Percentiles rank a stretch among this genome's conserved stretches.
Evolutionary conservation across 1,140 invertebrate genomes (phyloP).

Genomic region (Brachionus paranguensis): DNA sequence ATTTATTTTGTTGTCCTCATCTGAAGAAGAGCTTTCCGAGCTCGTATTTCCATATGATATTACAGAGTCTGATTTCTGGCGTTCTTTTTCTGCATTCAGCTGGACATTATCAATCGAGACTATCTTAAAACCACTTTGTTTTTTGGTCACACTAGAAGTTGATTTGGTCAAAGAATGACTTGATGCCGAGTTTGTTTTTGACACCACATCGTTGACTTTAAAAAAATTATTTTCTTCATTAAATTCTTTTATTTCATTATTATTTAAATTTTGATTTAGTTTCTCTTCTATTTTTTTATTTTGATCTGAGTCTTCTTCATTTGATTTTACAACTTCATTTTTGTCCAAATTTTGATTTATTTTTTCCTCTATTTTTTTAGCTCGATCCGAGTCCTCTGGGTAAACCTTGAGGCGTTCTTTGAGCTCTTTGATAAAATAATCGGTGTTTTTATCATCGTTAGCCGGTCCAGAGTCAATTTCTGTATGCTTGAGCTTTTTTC

Average conservation of each 20-base stretch:
- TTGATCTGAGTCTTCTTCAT: background rate
- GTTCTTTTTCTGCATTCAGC: background rate
- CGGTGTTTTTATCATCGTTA: background rate
- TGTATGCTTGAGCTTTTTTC: background rate
- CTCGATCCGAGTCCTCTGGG: background rate
- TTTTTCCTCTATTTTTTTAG: background rate
- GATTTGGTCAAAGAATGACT: background rate
- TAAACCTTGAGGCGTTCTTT: background rate
- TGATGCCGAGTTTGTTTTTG: background rate
- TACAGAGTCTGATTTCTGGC: background rate
- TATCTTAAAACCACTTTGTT: background rate
- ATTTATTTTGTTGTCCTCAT: background rate
- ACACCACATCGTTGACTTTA: background rate
- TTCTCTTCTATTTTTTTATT: no score
- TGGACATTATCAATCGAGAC: background rate
- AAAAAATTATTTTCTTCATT: background rate
- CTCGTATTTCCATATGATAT: background rate
- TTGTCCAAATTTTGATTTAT: background rate
- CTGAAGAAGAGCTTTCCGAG: background rate
- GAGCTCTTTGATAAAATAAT: background rate
- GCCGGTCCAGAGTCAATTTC: background rate
- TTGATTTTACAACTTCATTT: background rate
- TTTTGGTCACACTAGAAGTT: no score
- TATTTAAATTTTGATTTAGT: background rate
- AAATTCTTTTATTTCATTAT: background rate